phyloP scores from a whole-genome alignment of 2,113 vertebrate species.

The Anthoscopus minutus region DNA sequence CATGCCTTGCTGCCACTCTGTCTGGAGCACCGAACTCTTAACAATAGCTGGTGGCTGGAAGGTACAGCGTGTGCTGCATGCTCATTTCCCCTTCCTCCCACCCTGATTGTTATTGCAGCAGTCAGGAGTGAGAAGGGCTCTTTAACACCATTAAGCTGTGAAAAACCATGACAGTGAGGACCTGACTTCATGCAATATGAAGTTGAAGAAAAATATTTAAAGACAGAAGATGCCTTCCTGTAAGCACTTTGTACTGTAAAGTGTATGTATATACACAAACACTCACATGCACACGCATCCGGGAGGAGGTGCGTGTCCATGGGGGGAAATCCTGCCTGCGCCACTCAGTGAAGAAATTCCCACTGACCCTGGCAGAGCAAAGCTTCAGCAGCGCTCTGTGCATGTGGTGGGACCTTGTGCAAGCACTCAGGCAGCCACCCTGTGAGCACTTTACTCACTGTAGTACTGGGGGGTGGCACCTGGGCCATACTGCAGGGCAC shows the following conservation, averaged over 20 bases:
- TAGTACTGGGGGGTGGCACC: not conserved
- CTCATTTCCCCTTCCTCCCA: conserved; percentile 71
- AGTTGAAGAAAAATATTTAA: not conserved
- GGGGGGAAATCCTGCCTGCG: conserved; percentile 21
- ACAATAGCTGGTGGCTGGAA: conserved; percentile 75
- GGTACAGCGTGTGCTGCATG: conserved; percentile 62
- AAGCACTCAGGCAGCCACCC: not conserved
- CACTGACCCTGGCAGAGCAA: not conserved
- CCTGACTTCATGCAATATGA: not conserved
- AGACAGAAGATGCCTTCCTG: conserved; percentile 9
- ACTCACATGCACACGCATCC: not conserved
- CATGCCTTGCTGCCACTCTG: conserved; percentile 52
- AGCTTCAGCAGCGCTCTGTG: not conserved
- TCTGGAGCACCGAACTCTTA: conserved; percentile 57
- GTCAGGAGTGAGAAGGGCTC: not conserved
- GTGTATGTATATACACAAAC: not conserved
- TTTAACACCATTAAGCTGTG: conserved; percentile 10
- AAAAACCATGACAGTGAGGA: conserved; percentile 13
- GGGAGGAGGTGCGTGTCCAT: not conserved
- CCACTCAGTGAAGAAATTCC: not conserved
- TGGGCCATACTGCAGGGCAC: rapidly evolving
- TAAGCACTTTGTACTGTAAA: not conserved
- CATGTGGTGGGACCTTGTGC: not conserved
- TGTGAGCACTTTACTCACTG: not conserved
- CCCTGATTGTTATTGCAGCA: conserved; percentile 53